Evolutionary conservation across 1,140 invertebrate genomes (phyloP).

Genomic region (Globodera rostochiensis): DNA sequence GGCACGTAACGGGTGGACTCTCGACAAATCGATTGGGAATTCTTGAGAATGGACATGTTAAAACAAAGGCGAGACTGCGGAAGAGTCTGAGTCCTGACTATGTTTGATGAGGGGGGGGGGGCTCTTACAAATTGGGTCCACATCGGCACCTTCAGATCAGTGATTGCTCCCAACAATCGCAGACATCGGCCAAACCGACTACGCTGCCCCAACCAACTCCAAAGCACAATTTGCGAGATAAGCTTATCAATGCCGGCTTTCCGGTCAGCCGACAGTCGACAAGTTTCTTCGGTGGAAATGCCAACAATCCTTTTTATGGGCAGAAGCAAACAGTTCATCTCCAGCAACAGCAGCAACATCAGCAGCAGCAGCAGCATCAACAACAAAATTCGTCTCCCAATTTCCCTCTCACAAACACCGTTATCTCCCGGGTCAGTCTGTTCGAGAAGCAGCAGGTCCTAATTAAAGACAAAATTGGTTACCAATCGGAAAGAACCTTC

Average conservation of each 20-base stretch:
- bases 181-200: background rate
- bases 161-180: slow-evolving; percentile 7
- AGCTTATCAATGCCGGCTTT: slow-evolving; percentile 14
- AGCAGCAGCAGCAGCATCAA: background rate
- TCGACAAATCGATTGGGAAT: background rate
- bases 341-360: slow-evolving; percentile 3
- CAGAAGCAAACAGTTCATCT: background rate
- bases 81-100: slow-evolving; percentile 1
- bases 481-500: background rate
- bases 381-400: slow-evolving; percentile 19
- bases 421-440: slow-evolving; percentile 12
- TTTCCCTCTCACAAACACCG: slow-evolving; percentile 21
- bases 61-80: background rate
- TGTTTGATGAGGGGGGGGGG: background rate
- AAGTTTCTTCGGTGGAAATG: slow-evolving; percentile 30
- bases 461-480: background rate
- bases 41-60: background rate
- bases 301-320: slow-evolving; percentile 24
- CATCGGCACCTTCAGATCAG: slow-evolving; percentile 7
- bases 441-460: slow-evolving; percentile 17
- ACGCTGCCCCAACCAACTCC: slow-evolving; percentile 19
- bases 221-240: slow-evolving; percentile 22
- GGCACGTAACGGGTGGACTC: background rate
- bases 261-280: slow-evolving; percentile 11
- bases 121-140: background rate